Conservation (phyloP, 2,888 invertebrate genomes). For the Galeopsomyia nigrocyanea region DNA sequence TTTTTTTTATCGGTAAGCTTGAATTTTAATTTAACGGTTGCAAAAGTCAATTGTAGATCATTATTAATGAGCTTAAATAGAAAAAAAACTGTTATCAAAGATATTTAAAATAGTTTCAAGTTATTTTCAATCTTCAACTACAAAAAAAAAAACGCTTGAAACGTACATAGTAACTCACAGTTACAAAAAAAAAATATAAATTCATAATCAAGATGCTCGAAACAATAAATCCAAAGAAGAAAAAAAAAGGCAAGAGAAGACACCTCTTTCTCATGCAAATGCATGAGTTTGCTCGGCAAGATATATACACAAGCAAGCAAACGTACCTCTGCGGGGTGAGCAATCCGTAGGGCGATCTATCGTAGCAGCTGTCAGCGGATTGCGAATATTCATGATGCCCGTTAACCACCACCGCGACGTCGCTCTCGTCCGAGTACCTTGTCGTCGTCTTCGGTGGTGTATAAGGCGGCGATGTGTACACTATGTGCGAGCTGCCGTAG, state of each 20-base stretch:
- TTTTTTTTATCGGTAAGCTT: no score
- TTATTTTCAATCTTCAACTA: no score
- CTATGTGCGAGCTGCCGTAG: constrained; percentile 47
- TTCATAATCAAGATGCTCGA: background rate
- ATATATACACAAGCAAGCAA: background rate
- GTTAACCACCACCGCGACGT: constrained; percentile 50
- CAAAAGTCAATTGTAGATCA: no score
- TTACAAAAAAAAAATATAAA: background rate
- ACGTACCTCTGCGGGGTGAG: constrained; percentile 63
- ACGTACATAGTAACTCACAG: no score
- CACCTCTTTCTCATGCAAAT: no score
- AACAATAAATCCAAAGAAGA: background rate
- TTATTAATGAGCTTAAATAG: no score
- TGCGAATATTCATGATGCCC: constrained; percentile 54
- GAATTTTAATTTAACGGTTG: no score
- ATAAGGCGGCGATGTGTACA: constrained; percentile 45
- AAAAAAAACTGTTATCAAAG: background rate
- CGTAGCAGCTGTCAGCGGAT: constrained; percentile 59
- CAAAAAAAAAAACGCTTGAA: no score
- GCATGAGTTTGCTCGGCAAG: no score
- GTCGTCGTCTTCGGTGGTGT: constrained; percentile 41
- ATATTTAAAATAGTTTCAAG: background rate
- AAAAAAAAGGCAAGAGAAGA: no score
- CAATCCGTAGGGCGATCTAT: constrained; percentile 59
- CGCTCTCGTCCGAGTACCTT: constrained; percentile 55